Base-by-base conservation (phyloP, 2,888 invertebrate genomes). In the Cremastinae sp. region DNA sequence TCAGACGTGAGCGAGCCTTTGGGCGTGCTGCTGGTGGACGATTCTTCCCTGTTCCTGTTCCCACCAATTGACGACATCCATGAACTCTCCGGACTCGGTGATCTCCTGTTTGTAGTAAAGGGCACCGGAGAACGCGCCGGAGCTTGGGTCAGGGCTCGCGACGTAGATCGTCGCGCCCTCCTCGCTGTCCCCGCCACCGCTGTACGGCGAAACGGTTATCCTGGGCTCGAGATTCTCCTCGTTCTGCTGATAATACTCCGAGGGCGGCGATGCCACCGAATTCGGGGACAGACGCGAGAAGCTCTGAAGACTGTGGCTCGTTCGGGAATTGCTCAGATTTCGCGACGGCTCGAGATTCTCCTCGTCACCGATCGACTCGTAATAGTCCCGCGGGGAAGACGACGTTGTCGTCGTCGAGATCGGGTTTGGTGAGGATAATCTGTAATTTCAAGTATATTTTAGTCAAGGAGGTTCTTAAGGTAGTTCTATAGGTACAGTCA, bases 61-160 rank as follows among this genome's bases (percentile, higher is more conserved):
- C 89, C 89, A 90, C 89, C 89, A 90, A 84, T 86, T 89, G 79
- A 89, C 88, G 47, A 89, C 87, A 81, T 89, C 89, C 87, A 89
- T 87, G 83, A 89, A 87, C 83, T 90, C 89, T 14, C 86, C 83
- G 43, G 84, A 77, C 54, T 86, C 88, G 47, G 84, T 82, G 65
- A 86, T 83, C 82, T 88, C 89, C 79, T 89, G 88, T 74, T 87
- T 88, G 80, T 86, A 89, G 79, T 89, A 89, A 20, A 88, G 81
- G 20, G 88, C 86, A 1, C 87, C 87, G 66, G 88, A 82, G 73
- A 88, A 87, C 38, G 84, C 72, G 12, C 61, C 58, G 41, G 54
- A 22, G 1, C 47, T 68, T 16, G 51, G 53, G 20, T 88, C 87
- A 58, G 87, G 85, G 77, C 86, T 86, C 8, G 88, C 80, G 0